A percentile compares a stretch with the other conserved stretches of the same genome.
These are phyloP conservation scores for Anhinga anhinga DNA, from an alignment of 2,113 vertebrate species.

Conservation along the genomic window DNA sequence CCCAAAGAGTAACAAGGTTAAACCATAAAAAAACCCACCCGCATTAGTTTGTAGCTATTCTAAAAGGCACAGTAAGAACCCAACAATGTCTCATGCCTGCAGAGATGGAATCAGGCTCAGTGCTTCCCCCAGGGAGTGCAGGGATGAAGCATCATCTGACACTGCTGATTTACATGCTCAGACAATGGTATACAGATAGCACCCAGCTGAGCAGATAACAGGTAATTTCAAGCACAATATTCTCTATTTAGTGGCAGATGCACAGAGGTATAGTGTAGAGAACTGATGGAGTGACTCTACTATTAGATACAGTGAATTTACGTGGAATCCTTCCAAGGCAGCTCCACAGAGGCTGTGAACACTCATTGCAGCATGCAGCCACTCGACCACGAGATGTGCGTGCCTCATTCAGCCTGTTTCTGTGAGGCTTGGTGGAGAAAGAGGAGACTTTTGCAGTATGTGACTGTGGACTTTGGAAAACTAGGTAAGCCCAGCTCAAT, in stretches of 20 bases:
- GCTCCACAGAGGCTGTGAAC: background rate
- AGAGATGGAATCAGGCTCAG: background rate
- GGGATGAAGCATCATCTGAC: background rate
- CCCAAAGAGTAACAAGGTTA: background rate
- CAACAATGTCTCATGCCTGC: background rate
- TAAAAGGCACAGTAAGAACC: background rate
- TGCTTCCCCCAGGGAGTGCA: background rate
- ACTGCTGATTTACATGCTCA: background rate
- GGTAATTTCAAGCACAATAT: background rate
- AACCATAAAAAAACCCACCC: background rate
- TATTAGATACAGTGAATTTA: background rate
- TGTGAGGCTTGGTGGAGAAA: background rate
- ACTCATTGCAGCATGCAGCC: rapidly evolving
- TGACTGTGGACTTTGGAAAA: background rate
- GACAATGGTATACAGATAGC: background rate
- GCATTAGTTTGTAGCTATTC: background rate
- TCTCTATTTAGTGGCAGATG: background rate
- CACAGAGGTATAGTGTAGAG: background rate
- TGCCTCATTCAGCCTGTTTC: background rate
- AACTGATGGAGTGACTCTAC: background rate
- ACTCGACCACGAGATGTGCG: rapidly evolving
- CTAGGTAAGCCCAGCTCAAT: background rate
- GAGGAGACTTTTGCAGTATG: background rate
- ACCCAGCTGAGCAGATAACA: background rate
- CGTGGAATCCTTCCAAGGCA: background rate